Conservation (phyloP, 2,888 invertebrate species). For the Meteorus colon region DNA sequence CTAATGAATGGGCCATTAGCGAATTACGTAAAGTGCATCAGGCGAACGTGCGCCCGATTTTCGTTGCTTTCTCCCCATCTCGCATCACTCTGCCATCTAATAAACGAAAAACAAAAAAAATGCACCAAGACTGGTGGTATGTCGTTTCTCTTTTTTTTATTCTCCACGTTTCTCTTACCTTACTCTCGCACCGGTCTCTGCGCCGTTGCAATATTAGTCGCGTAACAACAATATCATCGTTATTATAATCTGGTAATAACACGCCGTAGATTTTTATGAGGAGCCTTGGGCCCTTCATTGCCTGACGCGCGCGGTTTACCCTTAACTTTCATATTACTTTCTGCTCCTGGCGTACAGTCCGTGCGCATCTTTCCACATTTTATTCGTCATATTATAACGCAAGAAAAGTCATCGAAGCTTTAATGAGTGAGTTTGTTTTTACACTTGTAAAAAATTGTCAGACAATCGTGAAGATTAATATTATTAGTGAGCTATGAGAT, state of each 20-base stretch:
- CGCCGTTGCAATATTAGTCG: conserved; percentile 58
- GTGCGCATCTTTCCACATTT: background rate
- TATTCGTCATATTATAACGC: background rate
- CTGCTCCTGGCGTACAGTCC: background rate
- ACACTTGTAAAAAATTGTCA: background rate
- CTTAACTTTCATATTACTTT: conserved; percentile 16
- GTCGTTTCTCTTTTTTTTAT: conserved; percentile 18
- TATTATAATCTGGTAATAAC: conserved; percentile 67
- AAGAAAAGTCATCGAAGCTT: background rate
- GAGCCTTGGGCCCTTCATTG: conserved; percentile 24
- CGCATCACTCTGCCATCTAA: conserved; percentile 7
- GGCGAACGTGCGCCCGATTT: conserved; percentile 46
- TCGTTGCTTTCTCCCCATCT: conserved; percentile 25
- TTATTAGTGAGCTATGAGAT: background rate
- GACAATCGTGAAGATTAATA: background rate
- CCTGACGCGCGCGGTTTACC: conserved; percentile 26
- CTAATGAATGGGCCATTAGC: conserved; percentile 57
- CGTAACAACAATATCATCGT: conserved; percentile 64
- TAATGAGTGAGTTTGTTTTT: background rate
- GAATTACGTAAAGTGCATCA: conserved; percentile 52
- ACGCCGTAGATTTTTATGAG: conserved; percentile 52
- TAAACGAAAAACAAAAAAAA: conserved; percentile 2
- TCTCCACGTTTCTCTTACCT: conserved; percentile 24
- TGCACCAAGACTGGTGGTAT: background rate
- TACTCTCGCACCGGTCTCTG: conserved; percentile 35